A percentile compares a stretch with the other conserved stretches of the same genome.
Conservation (phyloP, 2,113 vertebrate genomes). For the Accipiter cooperii region DNA sequence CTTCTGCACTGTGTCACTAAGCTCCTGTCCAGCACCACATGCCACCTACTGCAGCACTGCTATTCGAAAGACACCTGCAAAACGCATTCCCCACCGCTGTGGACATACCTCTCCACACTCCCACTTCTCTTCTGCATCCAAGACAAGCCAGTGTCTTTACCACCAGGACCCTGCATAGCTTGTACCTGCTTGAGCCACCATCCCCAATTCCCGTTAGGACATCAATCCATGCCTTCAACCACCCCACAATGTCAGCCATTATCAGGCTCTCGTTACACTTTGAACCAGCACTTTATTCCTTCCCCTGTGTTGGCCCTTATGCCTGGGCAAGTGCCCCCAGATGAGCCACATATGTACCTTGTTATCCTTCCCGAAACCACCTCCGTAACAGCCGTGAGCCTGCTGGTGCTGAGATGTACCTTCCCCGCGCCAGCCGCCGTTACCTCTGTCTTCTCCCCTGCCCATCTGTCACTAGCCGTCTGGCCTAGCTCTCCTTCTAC, state of each 20-base stretch:
- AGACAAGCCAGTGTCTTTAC: too few relatives aligned
- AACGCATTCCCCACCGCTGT: neutral
- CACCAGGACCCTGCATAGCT: neutral
- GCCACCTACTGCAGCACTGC: neutral
- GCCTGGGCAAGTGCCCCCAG: neutral
- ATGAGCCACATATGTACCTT: neutral
- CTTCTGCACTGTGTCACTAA: fast-evolving
- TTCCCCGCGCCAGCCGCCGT: fast-evolving
- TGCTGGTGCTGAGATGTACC: fast-evolving
- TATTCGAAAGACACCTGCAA: neutral
- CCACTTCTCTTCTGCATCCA: neutral
- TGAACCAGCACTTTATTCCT: neutral
- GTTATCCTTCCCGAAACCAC: neutral
- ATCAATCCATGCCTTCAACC: neutral
- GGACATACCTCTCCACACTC: neutral
- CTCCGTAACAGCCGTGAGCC: neutral
- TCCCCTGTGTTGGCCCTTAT: too few relatives aligned
- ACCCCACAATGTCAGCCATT: fast-evolving
- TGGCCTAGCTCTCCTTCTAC: neutral
- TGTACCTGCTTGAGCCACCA: neutral
- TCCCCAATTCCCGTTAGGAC: neutral
- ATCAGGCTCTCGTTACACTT: fast-evolving
- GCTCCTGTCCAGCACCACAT: neutral
- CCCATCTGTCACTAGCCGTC: neutral
- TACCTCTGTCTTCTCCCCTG: neutral